A percentile compares a stretch with the other conserved stretches of the same genome.
phyloP scores from a whole-genome alignment of 2,797 vertebrate genomes.

The Limnodromus scolopaceus region DNA sequence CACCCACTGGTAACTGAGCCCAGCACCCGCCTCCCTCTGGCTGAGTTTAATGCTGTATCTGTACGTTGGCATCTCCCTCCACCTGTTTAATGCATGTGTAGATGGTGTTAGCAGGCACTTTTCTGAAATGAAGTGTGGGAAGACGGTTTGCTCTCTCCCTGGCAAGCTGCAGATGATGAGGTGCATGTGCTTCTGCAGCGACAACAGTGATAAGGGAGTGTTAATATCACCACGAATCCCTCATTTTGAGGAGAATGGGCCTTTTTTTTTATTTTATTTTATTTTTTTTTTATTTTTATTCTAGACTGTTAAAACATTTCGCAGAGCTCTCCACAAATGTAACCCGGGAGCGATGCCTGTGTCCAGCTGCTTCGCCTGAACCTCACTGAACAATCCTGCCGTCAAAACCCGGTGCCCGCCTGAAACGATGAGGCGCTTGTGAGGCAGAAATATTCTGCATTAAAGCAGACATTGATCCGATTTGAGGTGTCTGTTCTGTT shows the following conservation, averaged over 20 bases:
- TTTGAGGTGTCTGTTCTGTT: background rate
- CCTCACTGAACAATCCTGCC: background rate
- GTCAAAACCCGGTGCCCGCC: background rate
- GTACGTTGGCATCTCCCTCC: background rate
- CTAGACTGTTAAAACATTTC: background rate
- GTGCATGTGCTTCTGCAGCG: slow-evolving; percentile 22
- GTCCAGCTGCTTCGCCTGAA: background rate
- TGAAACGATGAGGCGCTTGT: fast-evolving
- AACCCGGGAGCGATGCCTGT: background rate
- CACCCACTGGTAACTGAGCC: background rate
- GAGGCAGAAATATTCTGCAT: background rate
- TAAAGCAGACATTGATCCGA: background rate
- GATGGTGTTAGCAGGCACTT: background rate
- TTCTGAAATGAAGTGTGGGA: background rate
- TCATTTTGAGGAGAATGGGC: background rate
- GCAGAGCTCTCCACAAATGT: background rate
- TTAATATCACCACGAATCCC: background rate
- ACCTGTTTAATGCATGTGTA: background rate
- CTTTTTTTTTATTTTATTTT: background rate
- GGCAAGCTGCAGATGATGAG: slow-evolving; percentile 17
- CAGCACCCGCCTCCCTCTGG: background rate
- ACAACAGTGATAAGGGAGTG: slow-evolving; percentile 20
- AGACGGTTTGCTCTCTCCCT: background rate
- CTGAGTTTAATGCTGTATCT: fast-evolving
- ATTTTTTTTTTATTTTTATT: background rate